Evolutionary conservation across 1,140 invertebrate species (phyloP).

Genomic region (Lepeophtheirus salmonis): DNA sequence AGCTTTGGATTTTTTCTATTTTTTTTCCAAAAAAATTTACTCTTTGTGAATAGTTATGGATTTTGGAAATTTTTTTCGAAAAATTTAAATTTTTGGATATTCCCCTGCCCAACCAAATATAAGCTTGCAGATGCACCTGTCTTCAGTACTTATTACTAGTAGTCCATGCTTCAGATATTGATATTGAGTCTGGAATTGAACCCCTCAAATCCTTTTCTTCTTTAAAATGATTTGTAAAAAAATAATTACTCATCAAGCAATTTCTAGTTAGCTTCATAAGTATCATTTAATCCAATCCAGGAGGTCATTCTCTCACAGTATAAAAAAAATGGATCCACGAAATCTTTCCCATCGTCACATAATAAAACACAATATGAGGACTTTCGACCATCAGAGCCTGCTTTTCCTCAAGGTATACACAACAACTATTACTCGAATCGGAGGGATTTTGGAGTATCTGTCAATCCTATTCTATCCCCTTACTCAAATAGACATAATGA

Average conservation of each 20-base stretch:
- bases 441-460: not conserved
- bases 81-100: too few relatives aligned
- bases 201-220: not conserved
- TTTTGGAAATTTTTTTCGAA: too few relatives aligned
- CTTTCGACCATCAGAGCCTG: not conserved
- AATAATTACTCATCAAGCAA: not conserved
- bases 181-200: too few relatives aligned
- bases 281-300: not conserved
- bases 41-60: too few relatives aligned
- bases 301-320: not conserved
- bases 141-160: too few relatives aligned
- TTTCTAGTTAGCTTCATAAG: not conserved
- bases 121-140: too few relatives aligned
- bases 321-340: not conserved
- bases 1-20: too few relatives aligned
- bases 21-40: too few relatives aligned
- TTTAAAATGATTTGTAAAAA: not conserved
- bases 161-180: too few relatives aligned
- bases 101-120: too few relatives aligned
- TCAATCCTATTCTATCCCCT: not conserved
- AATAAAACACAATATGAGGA: not conserved
- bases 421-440: not conserved
- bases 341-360: not conserved
- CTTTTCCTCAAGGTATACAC: not conserved
- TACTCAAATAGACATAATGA: not conserved